A percentile compares a stretch with the other conserved stretches of the same genome.
Conservation (phyloP, 2,113 vertebrate species). For the Anoura caudifer region DNA sequence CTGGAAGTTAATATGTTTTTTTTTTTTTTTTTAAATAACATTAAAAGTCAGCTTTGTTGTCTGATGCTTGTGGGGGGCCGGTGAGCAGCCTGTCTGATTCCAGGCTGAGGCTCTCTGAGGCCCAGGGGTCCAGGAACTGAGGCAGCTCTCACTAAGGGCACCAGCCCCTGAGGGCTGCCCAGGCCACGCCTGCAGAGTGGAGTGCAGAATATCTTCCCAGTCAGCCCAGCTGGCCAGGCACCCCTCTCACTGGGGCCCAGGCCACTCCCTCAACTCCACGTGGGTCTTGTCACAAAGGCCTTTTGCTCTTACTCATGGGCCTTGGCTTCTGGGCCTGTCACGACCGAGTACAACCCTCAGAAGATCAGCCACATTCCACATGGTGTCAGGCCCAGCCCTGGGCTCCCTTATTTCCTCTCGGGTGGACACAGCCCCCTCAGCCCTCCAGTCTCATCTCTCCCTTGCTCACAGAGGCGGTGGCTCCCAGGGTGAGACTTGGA, state of each 20-base stretch:
- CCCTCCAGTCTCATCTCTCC: not conserved
- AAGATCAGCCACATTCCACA: not conserved
- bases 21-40: not conserved
- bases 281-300: not conserved
- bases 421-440: not conserved
- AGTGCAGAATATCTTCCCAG: not conserved
- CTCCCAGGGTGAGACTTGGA: not conserved
- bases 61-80: not conserved
- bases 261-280: not conserved
- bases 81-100: not conserved
- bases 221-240: not conserved
- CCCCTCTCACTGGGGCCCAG: not conserved
- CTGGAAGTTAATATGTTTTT: no score
- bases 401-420: not conserved
- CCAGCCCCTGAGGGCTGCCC: not conserved
- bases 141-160: not conserved
- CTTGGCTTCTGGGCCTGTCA: not conserved
- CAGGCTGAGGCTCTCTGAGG: not conserved
- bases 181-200: not conserved
- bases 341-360: not conserved
- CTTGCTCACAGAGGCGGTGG: not conserved
- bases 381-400: not conserved
- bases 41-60: conserved; percentile 73
- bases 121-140: not conserved
- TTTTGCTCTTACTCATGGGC: not conserved